These are phyloP conservation scores for Cremastinae sp. DNA, from an alignment of 2,888 invertebrate genomes.

Conservation along the genomic window DNA sequence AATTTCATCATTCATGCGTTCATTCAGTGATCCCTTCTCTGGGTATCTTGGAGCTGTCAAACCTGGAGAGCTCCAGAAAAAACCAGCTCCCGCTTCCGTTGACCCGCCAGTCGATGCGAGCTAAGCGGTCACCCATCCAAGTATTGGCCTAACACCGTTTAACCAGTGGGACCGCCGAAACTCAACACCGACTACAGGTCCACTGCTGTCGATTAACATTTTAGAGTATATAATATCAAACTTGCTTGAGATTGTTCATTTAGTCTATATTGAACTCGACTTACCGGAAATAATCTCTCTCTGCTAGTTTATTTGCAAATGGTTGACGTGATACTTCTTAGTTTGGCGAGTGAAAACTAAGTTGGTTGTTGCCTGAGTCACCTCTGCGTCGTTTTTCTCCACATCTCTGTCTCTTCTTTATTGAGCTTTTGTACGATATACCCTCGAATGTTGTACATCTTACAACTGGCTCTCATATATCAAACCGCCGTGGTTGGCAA, in stretches of 20 bases:
- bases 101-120: too few relatives aligned
- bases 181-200: too few relatives aligned
- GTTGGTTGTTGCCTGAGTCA: slow-evolving; percentile 3
- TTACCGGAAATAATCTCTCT: slow-evolving; percentile 33
- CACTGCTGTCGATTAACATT: too few relatives aligned
- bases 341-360: slow-evolving; percentile 15
- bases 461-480: slow-evolving; percentile 56
- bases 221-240: too few relatives aligned
- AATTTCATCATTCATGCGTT: slow-evolving; percentile 36
- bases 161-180: too few relatives aligned
- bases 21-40: too few relatives aligned
- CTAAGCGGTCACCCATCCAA: too few relatives aligned
- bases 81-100: too few relatives aligned
- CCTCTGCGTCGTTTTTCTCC: slow-evolving; percentile 16
- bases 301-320: slow-evolving; percentile 32
- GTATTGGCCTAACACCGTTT: too few relatives aligned
- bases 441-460: slow-evolving; percentile 21
- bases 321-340: not conserved
- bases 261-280: slow-evolving; percentile 35
- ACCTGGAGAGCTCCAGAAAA: too few relatives aligned
- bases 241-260: slow-evolving; percentile 25
- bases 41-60: too few relatives aligned
- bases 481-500: slow-evolving; percentile 56
- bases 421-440: slow-evolving; percentile 16
- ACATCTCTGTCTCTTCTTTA: slow-evolving; percentile 15